Percentiles rank a stretch among this genome's conserved stretches.
phyloP scores from a whole-genome alignment of 2,888 invertebrate genomes.

The Antheraea yamamai region DNA sequence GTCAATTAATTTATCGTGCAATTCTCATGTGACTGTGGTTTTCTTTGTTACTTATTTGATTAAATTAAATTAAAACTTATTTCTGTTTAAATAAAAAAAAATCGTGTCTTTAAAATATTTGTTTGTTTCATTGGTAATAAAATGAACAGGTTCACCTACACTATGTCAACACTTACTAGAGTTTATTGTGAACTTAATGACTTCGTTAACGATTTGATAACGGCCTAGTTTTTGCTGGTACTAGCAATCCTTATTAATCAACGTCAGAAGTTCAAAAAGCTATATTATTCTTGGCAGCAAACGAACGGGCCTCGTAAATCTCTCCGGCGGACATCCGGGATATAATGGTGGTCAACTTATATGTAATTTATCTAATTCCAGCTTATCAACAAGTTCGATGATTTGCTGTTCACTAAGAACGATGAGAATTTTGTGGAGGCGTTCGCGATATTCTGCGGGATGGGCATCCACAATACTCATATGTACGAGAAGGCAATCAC shows the following conservation, averaged over 20 bases:
- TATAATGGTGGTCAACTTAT: constrained; percentile 9
- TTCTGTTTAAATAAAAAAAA: background rate
- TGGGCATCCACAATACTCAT: constrained; percentile 98
- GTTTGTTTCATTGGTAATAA: background rate
- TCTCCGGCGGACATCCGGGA: background rate
- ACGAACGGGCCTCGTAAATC: constrained; percentile 13
- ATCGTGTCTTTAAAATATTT: background rate
- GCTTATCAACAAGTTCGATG: constrained; percentile 96
- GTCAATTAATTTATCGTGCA: too few relatives aligned
- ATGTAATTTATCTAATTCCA: constrained; percentile 64
- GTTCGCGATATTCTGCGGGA: constrained; percentile 98
- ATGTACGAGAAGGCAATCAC: constrained; percentile 98
- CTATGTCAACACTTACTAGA: background rate
- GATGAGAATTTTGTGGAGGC: constrained; percentile 98
- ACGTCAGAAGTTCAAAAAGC: constrained; percentile 17
- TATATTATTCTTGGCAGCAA: constrained; percentile 16
- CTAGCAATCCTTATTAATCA: constrained; percentile 18
- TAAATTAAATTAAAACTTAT: background rate
- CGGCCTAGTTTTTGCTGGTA: constrained; percentile 14
- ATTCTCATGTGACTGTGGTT: background rate
- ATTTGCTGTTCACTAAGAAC: constrained; percentile 94
- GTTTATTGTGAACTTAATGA: background rate
- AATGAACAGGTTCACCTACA: background rate
- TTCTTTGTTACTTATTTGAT: background rate
- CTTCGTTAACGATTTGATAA: constrained; percentile 13